Percentiles rank a stretch among this genome's conserved stretches.
Evolutionary conservation across 2,888 invertebrate genomes (phyloP).

Genomic region (Microctonus aethiopoides): DNA sequence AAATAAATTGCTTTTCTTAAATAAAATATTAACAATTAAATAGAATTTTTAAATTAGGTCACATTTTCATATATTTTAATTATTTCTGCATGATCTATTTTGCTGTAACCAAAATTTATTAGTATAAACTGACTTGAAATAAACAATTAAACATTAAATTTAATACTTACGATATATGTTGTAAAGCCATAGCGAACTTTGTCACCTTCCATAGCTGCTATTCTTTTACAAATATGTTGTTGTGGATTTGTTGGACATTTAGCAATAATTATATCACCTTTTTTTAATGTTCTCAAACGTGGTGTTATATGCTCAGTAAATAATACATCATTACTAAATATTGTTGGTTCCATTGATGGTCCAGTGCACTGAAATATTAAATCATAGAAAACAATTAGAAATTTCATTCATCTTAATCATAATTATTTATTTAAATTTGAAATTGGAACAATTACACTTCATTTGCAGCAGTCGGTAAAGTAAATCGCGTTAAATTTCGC

Average conservation of each 20-base stretch:
- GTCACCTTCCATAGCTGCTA: constrained; percentile 83
- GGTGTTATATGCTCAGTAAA: constrained; percentile 84
- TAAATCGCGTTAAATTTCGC: no score
- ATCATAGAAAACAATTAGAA: background rate
- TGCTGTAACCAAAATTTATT: no score
- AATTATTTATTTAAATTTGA: background rate
- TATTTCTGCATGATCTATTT: no score
- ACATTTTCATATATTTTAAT: no score
- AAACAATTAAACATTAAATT: no score
- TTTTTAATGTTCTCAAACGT: constrained; percentile 72
- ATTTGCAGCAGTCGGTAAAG: no score
- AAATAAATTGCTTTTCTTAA: no score
- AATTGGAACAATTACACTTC: no score
- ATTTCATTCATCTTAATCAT: background rate
- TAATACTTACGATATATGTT: constrained; percentile 51
- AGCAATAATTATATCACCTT: constrained; percentile 88
- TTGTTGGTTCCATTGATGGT: constrained; percentile 94
- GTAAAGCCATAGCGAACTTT: constrained; percentile 67
- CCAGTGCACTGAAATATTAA: constrained; percentile 79
- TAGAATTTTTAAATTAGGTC: no score
- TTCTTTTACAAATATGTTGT: constrained; percentile 87
- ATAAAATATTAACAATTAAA: no score
- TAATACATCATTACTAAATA: constrained; percentile 83
- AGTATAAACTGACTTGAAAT: no score
- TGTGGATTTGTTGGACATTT: constrained; percentile 84